A percentile compares a stretch with the other conserved stretches of the same genome.
These are phyloP conservation scores for Australoheros facetus DNA, from an alignment of 2,797 vertebrate genomes.

Conservation along the genomic window DNA sequence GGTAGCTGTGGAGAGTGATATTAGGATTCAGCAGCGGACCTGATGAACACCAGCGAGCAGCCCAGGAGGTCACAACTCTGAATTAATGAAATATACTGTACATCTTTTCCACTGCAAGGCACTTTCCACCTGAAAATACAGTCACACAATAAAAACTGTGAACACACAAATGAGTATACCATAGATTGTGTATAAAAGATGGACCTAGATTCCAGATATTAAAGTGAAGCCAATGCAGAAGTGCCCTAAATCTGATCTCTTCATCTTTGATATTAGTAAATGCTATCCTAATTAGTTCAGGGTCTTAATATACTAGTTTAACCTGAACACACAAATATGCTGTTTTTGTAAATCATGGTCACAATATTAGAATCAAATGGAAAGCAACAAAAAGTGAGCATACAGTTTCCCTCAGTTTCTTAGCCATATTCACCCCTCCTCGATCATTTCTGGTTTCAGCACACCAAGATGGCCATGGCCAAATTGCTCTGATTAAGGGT, in stretches of 20 bases:
- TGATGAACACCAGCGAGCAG: conserved; percentile 48
- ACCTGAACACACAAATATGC: neutral
- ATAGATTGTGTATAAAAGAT: neutral
- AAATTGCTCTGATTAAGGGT: neutral
- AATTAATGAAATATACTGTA: conserved; percentile 66
- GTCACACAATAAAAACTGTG: conserved; percentile 16
- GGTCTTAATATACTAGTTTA: neutral
- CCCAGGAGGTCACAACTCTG: conserved; percentile 50
- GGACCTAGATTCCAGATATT: neutral
- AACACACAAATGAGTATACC: neutral
- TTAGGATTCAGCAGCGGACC: conserved; percentile 62
- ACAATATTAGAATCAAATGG: neutral
- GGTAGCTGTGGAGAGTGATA: conserved; percentile 35
- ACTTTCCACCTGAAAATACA: conserved; percentile 15
- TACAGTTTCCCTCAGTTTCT: neutral
- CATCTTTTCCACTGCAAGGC: conserved; percentile 25
- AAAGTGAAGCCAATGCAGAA: neutral
- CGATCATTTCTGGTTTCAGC: neutral
- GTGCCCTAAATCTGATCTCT: neutral
- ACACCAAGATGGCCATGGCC: neutral
- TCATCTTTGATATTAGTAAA: neutral
- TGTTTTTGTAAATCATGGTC: neutral
- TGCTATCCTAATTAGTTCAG: neutral
- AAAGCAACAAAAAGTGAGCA: neutral
- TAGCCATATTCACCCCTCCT: neutral